phyloP scores from a whole-genome alignment of 2,797 vertebrate species.

The Pelochelys cantorii region DNA sequence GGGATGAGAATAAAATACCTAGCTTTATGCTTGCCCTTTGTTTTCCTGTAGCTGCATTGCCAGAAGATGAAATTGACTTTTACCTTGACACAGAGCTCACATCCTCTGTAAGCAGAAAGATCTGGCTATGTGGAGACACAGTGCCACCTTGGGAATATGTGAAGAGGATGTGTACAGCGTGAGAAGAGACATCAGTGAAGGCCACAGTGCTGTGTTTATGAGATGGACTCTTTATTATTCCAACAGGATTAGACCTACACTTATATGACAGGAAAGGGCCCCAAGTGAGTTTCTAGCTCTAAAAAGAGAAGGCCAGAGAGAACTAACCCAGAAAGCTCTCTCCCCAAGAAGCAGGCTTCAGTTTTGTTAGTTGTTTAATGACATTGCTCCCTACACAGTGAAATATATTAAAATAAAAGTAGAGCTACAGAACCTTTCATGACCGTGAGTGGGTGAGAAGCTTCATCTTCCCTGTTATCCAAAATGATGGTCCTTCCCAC shows the following conservation, averaged over 20 bases:
- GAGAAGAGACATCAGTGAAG: neutral
- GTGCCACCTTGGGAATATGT: neutral
- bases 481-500: neutral
- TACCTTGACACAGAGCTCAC: neutral
- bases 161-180: neutral
- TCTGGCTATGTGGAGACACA: neutral
- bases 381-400: neutral
- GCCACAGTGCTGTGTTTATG: neutral
- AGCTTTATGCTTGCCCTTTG: neutral
- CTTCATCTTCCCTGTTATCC: neutral
- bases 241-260: neutral
- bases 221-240: neutral
- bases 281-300: neutral
- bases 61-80: neutral
- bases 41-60: slow-evolving; percentile 1
- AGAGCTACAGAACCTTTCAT: neutral
- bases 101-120: neutral
- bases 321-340: neutral
- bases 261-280: neutral
- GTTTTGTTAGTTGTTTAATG: neutral
- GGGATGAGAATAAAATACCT: neutral
- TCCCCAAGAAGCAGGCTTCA: neutral
- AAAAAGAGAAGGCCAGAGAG: neutral
- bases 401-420: neutral
- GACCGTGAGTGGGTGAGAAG: neutral